Base-by-base conservation (phyloP, 2,797 vertebrate species). In the Peromyscus eremicus region DNA sequence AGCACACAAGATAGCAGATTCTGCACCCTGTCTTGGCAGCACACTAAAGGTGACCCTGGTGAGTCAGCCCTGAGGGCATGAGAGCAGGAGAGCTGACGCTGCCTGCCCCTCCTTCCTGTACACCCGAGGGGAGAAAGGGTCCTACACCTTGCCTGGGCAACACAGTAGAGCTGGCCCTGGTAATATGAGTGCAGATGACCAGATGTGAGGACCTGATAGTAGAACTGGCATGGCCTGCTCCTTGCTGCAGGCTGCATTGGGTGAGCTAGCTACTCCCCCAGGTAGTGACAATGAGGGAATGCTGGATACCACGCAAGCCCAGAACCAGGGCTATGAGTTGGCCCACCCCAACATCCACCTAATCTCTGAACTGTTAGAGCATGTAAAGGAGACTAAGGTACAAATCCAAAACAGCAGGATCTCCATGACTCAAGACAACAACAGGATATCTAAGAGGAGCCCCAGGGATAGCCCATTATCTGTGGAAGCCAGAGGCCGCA, bases 51-150 rank as follows among this genome's bases (percentile, higher is more conserved):
- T 27, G 23, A 40, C 37, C 71, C 21, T 43, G 23, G 71, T 25
- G 37, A 43, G 71, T 75, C 37, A 40, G 71, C 37, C 21, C 11
- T 75, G 10, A 75, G 37, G 10, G 71, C 23, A 43, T 25, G 37
- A 75, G 23, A 75, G 37, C 37, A 27, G 4, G 11, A 40, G 23
- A 40, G 21, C 23, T 43, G 71, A 73, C 68, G n/a, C n/a, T n/a
- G n/a, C 34, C 5, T 5, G 5, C 37, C 5, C 11, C n/a, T 4
- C 21, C 21, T 9, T 62, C 8, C 5, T n/a, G 19, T 19, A n/a
- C 7, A 34, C 34, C 16, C 16, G n/a, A 19, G 1, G 11, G 37
- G 37, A 73, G 37, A 73, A 10, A 40, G 71, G 21, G 4, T 17
- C 23, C 21, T 73, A 71, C 2, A 73, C 10, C n/a, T 71, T 10